Evolutionary conservation across 1,140 invertebrate species (phyloP).

Genomic region (Pogonomyrmex barbatus): DNA sequence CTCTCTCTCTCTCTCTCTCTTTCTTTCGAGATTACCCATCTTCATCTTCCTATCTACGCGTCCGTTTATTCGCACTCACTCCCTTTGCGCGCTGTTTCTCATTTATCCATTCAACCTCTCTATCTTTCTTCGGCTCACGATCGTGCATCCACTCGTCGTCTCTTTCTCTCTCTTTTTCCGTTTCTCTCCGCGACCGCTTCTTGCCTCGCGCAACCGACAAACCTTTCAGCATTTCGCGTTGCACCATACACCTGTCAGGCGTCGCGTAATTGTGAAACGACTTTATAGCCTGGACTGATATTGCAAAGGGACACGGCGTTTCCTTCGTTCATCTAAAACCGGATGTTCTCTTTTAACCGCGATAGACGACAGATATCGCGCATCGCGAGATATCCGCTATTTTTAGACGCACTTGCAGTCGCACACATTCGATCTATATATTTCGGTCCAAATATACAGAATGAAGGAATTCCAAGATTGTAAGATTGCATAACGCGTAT

Average conservation of each 20-base stretch:
- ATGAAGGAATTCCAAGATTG: not conserved
- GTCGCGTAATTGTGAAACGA: constrained; percentile 74
- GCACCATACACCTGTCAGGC: constrained; percentile 74
- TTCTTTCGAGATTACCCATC: constrained; percentile 66
- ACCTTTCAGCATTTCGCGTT: constrained; percentile 73
- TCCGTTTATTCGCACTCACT: constrained; percentile 52
- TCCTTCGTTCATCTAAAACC: constrained; percentile 55
- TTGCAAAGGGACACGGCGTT: constrained; percentile 63
- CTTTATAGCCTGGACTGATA: constrained; percentile 74
- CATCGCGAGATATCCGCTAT: constrained; percentile 42
- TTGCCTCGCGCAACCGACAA: constrained; percentile 63
- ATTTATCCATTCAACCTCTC: constrained; percentile 58
- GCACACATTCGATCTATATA: constrained; percentile 19
- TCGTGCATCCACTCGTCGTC: constrained; percentile 27
- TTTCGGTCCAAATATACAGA: constrained; percentile 24
- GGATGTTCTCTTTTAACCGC: constrained; percentile 54
- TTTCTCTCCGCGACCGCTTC: constrained; percentile 55
- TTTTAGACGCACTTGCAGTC: constrained; percentile 39
- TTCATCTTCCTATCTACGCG: constrained; percentile 72
- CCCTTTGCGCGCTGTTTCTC: constrained; percentile 46
- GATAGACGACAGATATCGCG: constrained; percentile 47
- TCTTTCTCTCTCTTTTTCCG: constrained; percentile 46
- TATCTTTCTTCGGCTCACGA: constrained; percentile 33
- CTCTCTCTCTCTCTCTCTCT: not conserved
- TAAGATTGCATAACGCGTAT: not conserved